phyloP scores from a whole-genome alignment of 2,113 vertebrate genomes.

The Ptychochromis oligacanthus region DNA sequence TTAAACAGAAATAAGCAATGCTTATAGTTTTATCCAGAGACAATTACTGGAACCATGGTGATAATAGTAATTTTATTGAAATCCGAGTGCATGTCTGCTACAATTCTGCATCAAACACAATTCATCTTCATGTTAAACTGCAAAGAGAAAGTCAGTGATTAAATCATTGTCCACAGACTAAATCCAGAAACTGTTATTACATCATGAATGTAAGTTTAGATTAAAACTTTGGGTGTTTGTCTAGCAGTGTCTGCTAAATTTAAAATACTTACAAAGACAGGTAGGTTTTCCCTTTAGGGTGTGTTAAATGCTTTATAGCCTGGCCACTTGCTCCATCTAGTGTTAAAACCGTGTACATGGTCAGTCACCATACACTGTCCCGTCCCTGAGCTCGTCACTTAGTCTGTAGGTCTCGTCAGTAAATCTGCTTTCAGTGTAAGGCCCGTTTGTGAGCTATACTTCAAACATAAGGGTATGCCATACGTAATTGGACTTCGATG shows the following conservation, averaged over 20 bases:
- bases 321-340: conserved; percentile 70
- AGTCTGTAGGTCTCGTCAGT: not conserved
- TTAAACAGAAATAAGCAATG: not conserved
- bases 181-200: not conserved
- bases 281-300: not conserved
- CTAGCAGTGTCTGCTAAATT: not conserved
- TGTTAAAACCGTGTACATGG: conserved; percentile 27
- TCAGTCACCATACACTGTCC: not conserved
- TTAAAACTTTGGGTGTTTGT: not conserved
- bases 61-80: not conserved
- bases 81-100: rapidly evolving
- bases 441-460: not conserved
- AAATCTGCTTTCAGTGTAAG: not conserved
- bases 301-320: not conserved
- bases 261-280: not conserved
- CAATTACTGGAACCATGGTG: not conserved
- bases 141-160: not conserved
- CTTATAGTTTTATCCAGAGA: not conserved
- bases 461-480: not conserved
- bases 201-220: not conserved
- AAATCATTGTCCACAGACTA: not conserved
- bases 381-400: not conserved
- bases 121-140: not conserved
- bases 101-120: not conserved
- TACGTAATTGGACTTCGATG: not conserved